Conservation (phyloP, 2,113 vertebrate species). For the Lampris megalopsis region DNA sequence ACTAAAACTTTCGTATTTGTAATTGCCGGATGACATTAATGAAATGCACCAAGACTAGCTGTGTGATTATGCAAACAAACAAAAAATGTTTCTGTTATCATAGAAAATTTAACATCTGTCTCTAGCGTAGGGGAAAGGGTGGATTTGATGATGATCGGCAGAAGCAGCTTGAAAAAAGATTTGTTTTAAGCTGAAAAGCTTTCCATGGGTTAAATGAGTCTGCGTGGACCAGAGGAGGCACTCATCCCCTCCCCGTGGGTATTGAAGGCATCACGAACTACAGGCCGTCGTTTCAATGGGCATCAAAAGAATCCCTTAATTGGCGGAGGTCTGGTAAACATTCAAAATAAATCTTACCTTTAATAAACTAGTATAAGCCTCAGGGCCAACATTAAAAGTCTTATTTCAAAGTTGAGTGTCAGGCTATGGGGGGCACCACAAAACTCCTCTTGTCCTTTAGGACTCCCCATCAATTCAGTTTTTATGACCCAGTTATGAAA, state of each 20-base stretch:
- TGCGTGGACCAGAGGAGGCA: constrained; percentile 29
- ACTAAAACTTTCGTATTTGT: no score
- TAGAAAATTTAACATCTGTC: no score
- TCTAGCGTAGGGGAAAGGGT: no score
- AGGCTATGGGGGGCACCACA: constrained; percentile 38
- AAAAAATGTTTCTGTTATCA: no score
- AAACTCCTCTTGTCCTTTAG: constrained; percentile 45
- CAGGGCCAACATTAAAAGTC: constrained; percentile 55
- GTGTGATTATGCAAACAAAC: no score
- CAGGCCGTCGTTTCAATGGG: constrained; percentile 24
- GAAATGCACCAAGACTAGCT: no score
- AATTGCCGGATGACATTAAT: no score
- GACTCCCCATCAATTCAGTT: constrained; percentile 40
- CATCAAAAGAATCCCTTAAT: constrained; percentile 62
- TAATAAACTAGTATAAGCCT: constrained; percentile 68
- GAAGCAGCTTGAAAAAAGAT: no score
- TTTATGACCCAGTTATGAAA: constrained; percentile 38
- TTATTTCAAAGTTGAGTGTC: constrained; percentile 63
- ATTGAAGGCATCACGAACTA: constrained; percentile 32
- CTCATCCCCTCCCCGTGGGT: constrained; percentile 14
- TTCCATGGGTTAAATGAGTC: constrained; percentile 12
- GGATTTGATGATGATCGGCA: no score
- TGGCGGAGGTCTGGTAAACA: constrained; percentile 58
- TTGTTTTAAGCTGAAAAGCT: no score
- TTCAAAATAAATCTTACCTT: constrained; percentile 73